Conservation (phyloP, 2,113 vertebrate genomes). For the Heptranchias perlo region DNA sequence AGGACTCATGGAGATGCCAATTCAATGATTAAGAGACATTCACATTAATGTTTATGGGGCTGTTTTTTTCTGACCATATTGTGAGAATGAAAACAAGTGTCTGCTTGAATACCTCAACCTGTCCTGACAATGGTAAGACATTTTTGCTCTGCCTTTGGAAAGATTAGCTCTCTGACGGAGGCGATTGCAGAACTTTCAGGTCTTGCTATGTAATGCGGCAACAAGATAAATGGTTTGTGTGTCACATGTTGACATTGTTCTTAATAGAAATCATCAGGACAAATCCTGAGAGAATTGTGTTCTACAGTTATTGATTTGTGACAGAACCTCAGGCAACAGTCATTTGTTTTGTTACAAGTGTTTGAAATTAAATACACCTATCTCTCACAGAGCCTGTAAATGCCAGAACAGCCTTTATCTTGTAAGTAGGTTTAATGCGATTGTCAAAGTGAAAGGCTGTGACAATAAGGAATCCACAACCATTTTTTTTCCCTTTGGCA, state of each 20-base stretch:
- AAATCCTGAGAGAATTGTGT: constrained; percentile 28
- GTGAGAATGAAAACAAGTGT: neutral
- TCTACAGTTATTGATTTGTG: constrained; percentile 35
- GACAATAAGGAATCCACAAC: neutral
- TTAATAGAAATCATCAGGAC: constrained; percentile 34
- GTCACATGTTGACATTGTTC: constrained; percentile 21
- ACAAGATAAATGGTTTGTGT: neutral
- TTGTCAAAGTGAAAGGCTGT: neutral
- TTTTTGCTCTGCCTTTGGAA: neutral
- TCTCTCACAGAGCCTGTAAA: constrained; percentile 18
- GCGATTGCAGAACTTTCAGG: neutral
- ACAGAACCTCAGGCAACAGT: neutral
- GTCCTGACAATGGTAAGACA: neutral
- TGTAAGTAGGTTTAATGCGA: neutral
- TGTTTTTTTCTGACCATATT: neutral
- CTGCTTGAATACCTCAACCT: neutral
- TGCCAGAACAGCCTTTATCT: neutral
- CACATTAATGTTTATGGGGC: neutral
- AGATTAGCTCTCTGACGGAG: neutral
- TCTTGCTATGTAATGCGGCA: neutral
- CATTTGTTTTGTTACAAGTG: constrained; percentile 25
- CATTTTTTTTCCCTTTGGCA: neutral
- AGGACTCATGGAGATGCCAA: neutral
- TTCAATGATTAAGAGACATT: neutral
- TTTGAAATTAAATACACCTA: constrained; percentile 26